Conservation (phyloP, 2,797 vertebrate genomes). For the Hemitrygon akajei region DNA sequence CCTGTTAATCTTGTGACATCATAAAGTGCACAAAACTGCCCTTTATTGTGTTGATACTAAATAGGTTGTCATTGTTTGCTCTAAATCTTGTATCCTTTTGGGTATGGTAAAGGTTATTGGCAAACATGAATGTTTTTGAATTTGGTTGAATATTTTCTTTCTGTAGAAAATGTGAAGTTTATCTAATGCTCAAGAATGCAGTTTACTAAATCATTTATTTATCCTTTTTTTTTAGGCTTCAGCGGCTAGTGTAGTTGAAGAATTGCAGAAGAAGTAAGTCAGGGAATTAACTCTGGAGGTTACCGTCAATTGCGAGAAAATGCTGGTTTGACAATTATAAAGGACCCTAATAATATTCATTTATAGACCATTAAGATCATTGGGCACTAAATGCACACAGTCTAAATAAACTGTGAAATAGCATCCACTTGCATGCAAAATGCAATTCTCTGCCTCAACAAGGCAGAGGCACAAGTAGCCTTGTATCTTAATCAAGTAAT, state of each 20-base stretch:
- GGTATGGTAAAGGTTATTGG: background rate
- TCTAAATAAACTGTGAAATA: background rate
- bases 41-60: background rate
- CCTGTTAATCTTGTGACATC: background rate
- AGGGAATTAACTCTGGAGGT: slow-evolving; percentile 39
- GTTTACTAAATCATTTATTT: background rate
- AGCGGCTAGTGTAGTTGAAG: slow-evolving; percentile 83
- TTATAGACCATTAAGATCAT: too few relatives aligned
- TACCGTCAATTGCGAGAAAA: background rate
- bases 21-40: too few relatives aligned
- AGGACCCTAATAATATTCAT: background rate
- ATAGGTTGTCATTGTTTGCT: background rate
- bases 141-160: background rate
- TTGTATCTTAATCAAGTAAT: background rate
- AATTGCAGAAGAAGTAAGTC: slow-evolving; percentile 90
- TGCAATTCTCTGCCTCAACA: background rate
- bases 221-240: slow-evolving; percentile 61
- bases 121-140: background rate
- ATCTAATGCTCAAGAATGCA: background rate
- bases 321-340: background rate
- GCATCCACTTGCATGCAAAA: background rate
- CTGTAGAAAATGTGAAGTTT: background rate
- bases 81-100: background rate
- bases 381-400: background rate
- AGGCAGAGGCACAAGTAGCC: background rate